Evolutionary conservation across 2,113 vertebrate genomes (phyloP).

Genomic region (Scolopax mira): DNA sequence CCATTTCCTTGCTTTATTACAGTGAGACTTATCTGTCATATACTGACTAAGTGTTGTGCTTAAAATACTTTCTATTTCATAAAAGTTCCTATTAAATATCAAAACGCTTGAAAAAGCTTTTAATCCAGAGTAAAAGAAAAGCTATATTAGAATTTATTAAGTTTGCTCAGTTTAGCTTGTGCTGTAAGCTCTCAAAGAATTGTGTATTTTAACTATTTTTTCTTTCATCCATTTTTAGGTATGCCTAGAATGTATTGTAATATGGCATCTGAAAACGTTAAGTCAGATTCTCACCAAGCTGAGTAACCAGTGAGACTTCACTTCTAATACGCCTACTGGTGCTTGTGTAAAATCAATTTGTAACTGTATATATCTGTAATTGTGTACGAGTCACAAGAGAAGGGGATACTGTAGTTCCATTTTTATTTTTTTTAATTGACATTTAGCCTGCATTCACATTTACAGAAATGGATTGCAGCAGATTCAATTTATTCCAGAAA

Average conservation of each 20-base stretch:
- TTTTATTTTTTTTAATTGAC: not conserved
- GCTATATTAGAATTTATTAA: not conserved
- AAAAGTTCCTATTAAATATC: not conserved
- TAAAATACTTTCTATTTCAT: not conserved
- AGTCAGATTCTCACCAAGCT: not conserved
- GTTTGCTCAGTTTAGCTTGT: not conserved
- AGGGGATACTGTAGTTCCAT: not conserved
- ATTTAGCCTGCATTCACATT: not conserved
- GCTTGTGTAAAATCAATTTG: not conserved
- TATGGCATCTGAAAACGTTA: not conserved
- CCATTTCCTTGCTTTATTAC: not conserved
- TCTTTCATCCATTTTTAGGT: constrained; percentile 23
- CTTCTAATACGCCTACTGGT: not conserved
- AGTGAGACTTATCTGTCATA: not conserved
- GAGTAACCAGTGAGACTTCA: not conserved
- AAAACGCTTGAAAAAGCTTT: not conserved
- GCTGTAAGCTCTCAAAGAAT: not conserved
- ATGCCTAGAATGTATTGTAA: not conserved
- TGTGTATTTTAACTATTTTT: not conserved
- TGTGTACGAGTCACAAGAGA: not conserved
- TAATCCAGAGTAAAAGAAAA: not conserved
- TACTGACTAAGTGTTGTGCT: not conserved
- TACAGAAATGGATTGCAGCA: not conserved
- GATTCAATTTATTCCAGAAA: not conserved
- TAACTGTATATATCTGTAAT: not conserved